Conservation (phyloP, 2,797 vertebrate genomes). For the Odontamblyopus rebecca region DNA sequence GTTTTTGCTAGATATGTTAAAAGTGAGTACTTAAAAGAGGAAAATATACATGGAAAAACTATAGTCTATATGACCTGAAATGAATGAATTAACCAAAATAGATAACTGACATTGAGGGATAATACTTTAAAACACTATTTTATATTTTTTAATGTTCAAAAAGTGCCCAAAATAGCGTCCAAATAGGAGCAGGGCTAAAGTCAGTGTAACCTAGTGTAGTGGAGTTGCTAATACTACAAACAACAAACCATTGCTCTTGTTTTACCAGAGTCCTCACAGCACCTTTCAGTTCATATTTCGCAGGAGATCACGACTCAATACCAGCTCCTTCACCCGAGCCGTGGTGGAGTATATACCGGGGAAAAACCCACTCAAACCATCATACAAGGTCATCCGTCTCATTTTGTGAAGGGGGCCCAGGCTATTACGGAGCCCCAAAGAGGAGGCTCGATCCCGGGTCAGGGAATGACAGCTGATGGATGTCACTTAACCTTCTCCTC, state of each 20-base stretch:
- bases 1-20: too few relatives aligned
- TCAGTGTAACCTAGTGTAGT: not conserved
- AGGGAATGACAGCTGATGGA: conserved; percentile 69
- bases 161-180: too few relatives aligned
- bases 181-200: too few relatives aligned
- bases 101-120: conserved; percentile 1
- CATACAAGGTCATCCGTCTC: conserved; percentile 71
- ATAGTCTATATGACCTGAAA: conserved; percentile 35
- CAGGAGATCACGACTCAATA: not conserved
- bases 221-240: not conserved
- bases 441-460: conserved; percentile 69
- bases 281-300: not conserved
- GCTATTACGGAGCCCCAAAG: conserved; percentile 75
- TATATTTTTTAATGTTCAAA: too few relatives aligned
- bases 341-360: conserved; percentile 14
- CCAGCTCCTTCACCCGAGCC: not conserved
- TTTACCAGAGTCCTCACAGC: not conserved
- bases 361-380: conserved; percentile 18
- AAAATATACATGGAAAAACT: not conserved
- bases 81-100: conserved; percentile 46
- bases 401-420: conserved; percentile 61
- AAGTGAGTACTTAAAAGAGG: too few relatives aligned
- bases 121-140: too few relatives aligned
- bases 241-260: not conserved
- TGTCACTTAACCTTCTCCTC: conserved; percentile 69